Base-by-base conservation (phyloP, 2,797 vertebrate species). In the Enteromius radiatus region DNA sequence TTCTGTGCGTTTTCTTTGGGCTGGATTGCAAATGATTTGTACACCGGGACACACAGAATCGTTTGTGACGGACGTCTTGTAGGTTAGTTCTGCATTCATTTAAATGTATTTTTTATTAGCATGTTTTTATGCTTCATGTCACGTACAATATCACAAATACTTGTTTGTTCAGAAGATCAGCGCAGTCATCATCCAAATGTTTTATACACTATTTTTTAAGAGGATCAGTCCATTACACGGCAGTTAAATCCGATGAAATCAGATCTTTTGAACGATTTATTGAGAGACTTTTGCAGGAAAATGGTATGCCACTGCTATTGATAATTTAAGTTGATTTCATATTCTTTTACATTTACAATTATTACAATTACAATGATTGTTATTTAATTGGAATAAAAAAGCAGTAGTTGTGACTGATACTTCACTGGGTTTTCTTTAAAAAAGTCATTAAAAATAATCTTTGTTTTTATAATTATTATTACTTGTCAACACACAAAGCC, bases 21-120 rank as follows among this genome's bases (percentile, higher is more conserved):
- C 45, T 82, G 86, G 84, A 87, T 81, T 75, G 61, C 83, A 70
- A 81, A 87, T 84, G 84, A 52, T 28, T 81, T 84, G 69, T n/a
- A 75, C 74, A 54, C 38, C 64, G 59, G 83, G 67, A 86, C 78
- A 75, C 71, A 69, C 75, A 31, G 52, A 52, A 21, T 26, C 41
- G 12, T 33, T 76, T 28, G 36, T 23, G 45, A 69, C 81, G 69
- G 86, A 82, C 80, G 67, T 84, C 69, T 76, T 76, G 33, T 82
- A 85, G 86, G 86, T 87, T 78, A 84, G 82, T 70, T 69, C 71
- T 77, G 47, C 19, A 5, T 54, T 75, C 1, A 36, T 65, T 84
- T 63, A 41, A 23, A 36, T 19, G n/a, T 33, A 41, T 82, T 59
- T 23, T 33, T 36, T n/a, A 15, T 10, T 31, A 11, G n/a, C 38